phyloP scores from a whole-genome alignment of 2,113 vertebrate species.

The Henicopernis longicauda region DNA sequence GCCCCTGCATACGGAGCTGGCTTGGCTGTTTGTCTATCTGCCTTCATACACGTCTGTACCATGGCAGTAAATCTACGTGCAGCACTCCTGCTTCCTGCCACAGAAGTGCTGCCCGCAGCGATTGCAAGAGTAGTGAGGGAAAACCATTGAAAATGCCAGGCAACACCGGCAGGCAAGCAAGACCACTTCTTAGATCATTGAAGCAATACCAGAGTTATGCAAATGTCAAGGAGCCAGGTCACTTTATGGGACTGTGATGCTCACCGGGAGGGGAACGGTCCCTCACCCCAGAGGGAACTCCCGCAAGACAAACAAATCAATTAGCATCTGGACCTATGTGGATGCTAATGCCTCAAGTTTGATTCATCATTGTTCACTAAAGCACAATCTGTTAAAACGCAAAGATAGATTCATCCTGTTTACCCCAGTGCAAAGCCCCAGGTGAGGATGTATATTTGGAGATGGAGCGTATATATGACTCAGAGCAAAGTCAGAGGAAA shows the following conservation, averaged over 20 bases:
- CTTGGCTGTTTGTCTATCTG: neutral
- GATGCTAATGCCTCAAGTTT: neutral
- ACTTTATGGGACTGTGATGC: neutral
- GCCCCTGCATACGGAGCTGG: neutral
- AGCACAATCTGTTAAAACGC: neutral
- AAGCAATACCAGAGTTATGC: neutral
- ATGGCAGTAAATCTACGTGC: neutral
- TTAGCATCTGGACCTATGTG: neutral
- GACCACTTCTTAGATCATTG: neutral
- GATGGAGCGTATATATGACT: neutral
- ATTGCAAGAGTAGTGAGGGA: neutral
- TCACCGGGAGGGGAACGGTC: neutral
- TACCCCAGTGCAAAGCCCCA: neutral
- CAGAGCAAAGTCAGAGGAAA: neutral
- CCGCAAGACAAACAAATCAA: neutral
- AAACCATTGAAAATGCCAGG: neutral
- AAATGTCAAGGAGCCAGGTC: neutral
- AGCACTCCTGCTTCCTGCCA: neutral
- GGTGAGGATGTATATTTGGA: neutral
- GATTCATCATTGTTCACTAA: neutral
- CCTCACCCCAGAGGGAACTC: neutral
- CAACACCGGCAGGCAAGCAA: neutral
- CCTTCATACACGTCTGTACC: fast-evolving
- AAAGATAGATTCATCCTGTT: neutral
- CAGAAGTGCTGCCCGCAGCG: neutral